Conservation (phyloP, 2,888 invertebrate species). For the Thysanoteuthis rhombus region DNA sequence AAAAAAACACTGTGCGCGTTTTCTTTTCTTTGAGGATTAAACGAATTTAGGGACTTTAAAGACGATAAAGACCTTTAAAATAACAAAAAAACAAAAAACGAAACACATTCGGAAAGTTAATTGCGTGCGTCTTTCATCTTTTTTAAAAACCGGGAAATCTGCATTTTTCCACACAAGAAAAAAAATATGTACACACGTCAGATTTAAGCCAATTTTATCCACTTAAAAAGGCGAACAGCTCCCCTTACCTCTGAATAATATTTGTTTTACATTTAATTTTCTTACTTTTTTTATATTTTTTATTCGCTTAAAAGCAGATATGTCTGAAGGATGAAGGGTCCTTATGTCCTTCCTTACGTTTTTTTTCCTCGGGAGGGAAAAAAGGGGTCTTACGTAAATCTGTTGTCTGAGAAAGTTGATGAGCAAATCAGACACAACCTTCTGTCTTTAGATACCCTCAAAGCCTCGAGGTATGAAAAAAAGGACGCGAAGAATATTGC, state of each 20-base stretch:
- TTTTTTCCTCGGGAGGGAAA: background rate
- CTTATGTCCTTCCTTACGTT: background rate
- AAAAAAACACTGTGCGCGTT: background rate
- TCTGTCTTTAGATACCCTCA: background rate
- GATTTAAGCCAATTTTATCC: background rate
- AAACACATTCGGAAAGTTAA: background rate
- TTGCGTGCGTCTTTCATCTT: background rate
- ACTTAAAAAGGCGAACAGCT: background rate
- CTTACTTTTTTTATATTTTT: background rate
- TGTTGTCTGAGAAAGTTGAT: background rate
- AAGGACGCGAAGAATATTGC: background rate
- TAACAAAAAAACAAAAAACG: background rate
- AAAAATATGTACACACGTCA: background rate
- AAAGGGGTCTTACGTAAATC: background rate
- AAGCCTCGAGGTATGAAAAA: background rate
- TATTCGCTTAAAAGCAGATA: background rate
- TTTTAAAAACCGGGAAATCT: background rate
- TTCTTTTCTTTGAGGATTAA: background rate
- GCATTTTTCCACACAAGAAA: background rate
- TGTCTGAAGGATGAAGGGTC: background rate
- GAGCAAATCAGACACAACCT: background rate
- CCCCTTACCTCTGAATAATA: background rate
- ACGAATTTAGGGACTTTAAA: background rate
- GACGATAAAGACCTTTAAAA: conserved; percentile 12
- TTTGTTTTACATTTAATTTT: background rate